These are phyloP conservation scores for Vulpes vulpes DNA, from an alignment of 2,113 vertebrate genomes.

Conservation along the genomic window DNA sequence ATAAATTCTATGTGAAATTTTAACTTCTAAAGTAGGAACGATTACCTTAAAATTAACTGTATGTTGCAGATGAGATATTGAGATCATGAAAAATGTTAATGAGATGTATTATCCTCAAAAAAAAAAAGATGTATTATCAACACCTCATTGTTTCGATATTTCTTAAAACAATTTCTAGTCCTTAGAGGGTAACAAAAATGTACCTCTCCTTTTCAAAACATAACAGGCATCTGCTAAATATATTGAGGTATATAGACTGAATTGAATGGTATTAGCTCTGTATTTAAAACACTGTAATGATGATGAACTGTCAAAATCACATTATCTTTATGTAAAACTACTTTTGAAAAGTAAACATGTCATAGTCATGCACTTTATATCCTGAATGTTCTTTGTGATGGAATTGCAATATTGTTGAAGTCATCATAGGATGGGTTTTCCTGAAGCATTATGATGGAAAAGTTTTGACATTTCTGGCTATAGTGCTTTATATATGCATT, in stretches of 20 bases:
- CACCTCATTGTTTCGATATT: not conserved
- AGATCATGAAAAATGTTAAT: slow-evolving; percentile 11
- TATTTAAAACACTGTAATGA: not conserved
- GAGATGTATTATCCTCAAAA: not conserved
- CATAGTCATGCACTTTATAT: not conserved
- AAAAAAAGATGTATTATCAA: not conserved
- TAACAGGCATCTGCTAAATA: not conserved
- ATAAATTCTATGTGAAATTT: slow-evolving; percentile 1
- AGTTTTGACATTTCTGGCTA: not conserved
- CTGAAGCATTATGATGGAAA: not conserved
- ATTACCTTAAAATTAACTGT: slow-evolving; percentile 14
- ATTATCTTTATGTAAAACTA: not conserved
- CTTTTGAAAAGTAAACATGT: not conserved
- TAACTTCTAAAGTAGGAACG: not conserved
- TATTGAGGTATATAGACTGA: not conserved
- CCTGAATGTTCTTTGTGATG: not conserved
- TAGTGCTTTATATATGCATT: not conserved
- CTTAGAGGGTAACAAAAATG: slow-evolving; percentile 3
- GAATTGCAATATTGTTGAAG: not conserved
- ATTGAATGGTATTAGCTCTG: not conserved
- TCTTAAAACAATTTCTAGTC: slow-evolving; percentile 2
- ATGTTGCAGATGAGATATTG: not conserved
- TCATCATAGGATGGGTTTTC: not conserved
- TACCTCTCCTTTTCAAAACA: slow-evolving; percentile 69
- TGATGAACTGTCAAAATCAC: not conserved